These are phyloP conservation scores for Anguilla anguilla DNA, from an alignment of 2,797 vertebrate genomes.

Conservation along the genomic window DNA sequence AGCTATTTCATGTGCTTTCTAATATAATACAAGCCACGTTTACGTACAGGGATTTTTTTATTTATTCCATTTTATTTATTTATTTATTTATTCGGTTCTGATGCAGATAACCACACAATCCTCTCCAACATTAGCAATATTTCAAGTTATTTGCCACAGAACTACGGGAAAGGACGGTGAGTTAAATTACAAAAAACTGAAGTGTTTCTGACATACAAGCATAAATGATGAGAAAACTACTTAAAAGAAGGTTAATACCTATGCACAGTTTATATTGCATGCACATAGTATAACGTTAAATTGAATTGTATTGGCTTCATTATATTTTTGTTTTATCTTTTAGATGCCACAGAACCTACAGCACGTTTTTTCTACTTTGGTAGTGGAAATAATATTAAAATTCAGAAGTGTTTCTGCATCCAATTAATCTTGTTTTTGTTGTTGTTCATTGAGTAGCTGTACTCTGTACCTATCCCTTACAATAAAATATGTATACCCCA, in stretches of 20 bases:
- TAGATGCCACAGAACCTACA: background rate
- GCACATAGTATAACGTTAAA: background rate
- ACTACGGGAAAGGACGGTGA: background rate
- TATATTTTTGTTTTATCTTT: background rate
- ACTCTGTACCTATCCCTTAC: background rate
- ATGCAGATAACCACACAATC: background rate
- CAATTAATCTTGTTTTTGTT: background rate
- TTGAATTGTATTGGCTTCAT: background rate
- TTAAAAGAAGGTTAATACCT: slow-evolving; percentile 12
- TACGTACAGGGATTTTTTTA: background rate
- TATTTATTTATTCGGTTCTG: background rate
- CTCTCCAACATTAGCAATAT: background rate
- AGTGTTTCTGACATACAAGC: background rate
- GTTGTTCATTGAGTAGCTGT: background rate
- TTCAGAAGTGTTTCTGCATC: background rate
- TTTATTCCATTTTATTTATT: too few species aligned
- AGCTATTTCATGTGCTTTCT: background rate
- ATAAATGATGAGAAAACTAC: slow-evolving; percentile 11
- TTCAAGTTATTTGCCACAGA: background rate
- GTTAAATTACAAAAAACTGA: background rate
- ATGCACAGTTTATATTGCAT: slow-evolving; percentile 1
- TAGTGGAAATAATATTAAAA: background rate
- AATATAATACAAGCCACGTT: background rate
- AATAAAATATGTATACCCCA: slow-evolving; percentile 1
- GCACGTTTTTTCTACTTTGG: background rate